phyloP scores from a whole-genome alignment of 2,113 vertebrate genomes.

The Brevimyrus niger region DNA sequence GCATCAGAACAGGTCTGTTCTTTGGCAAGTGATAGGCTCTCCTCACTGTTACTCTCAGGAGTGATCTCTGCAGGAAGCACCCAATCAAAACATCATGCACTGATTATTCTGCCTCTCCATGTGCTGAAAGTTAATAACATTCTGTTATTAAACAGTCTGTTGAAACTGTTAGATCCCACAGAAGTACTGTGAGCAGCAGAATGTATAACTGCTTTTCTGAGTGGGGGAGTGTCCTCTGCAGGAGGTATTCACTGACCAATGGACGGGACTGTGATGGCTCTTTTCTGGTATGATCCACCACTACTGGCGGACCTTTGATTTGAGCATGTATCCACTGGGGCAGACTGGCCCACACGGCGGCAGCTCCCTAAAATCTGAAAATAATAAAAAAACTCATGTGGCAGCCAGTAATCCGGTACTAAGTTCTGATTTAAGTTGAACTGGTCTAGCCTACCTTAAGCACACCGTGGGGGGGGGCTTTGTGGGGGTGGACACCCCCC shows the following conservation, averaged over 20 bases:
- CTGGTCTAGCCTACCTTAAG: constrained; percentile 73
- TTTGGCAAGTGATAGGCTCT: constrained; percentile 69
- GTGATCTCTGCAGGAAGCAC: constrained; percentile 78
- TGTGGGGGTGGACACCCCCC: constrained; percentile 80
- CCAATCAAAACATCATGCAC: constrained; percentile 49
- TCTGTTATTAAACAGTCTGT: not conserved
- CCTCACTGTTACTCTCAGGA: constrained; percentile 84
- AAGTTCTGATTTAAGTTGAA: constrained; percentile 20
- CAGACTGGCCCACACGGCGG: constrained; percentile 55
- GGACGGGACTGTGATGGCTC: constrained; percentile 70
- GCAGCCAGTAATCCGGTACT: not conserved
- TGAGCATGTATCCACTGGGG: constrained; percentile 58
- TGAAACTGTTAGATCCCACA: not conserved
- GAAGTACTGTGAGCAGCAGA: not conserved
- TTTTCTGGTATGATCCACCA: constrained; percentile 63
- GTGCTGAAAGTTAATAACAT: not conserved
- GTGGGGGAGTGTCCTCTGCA: not conserved
- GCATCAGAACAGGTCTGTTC: constrained; percentile 76
- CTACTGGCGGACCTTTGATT: constrained; percentile 63
- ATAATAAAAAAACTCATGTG: constrained; percentile 33
- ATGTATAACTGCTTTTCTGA: not conserved
- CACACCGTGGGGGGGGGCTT: constrained; percentile 70
- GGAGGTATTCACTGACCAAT: constrained; percentile 74
- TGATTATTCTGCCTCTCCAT: not conserved
- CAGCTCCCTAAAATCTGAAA: constrained; percentile 70